Conservation (phyloP, 23 tunicate genomes). For the Ascidia mentula region DNA sequence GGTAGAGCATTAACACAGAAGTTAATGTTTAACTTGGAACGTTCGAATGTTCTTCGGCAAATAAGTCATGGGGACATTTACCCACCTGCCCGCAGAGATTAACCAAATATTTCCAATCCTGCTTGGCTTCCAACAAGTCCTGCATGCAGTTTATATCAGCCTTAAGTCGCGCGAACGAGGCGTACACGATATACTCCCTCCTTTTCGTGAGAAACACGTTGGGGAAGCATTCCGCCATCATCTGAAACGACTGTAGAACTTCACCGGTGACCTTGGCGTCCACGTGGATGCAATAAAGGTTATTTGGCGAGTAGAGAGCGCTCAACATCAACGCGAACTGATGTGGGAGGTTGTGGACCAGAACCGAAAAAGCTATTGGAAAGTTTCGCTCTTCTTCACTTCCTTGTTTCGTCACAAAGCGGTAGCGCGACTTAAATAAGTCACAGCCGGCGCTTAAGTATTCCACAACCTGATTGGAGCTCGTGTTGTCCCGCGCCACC, state of each 20-base stretch:
- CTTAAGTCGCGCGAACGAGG: constrained; percentile 40
- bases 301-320: constrained; percentile 63
- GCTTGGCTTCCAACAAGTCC: constrained; percentile 30
- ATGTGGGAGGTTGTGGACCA: constrained; percentile 36
- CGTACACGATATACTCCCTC: constrained; percentile 48
- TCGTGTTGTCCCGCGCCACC: neutral
- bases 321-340: constrained; percentile 58
- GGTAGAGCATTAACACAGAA: too few relatives aligned
- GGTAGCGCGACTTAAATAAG: constrained; percentile 7
- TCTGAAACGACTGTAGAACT: constrained; percentile 6
- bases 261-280: constrained; percentile 29
- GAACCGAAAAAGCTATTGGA: constrained; percentile 64
- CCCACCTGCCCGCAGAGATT: constrained; percentile 82
- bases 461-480: neutral
- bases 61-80: too few relatives aligned
- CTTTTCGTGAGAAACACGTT: constrained; percentile 49
- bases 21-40: too few relatives aligned
- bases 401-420: constrained; percentile 17
- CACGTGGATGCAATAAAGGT: constrained; percentile 65
- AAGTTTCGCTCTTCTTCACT: constrained; percentile 31
- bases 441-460: neutral
- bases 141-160: constrained; percentile 80
- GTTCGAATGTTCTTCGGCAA: too few relatives aligned
- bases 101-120: constrained; percentile 63
- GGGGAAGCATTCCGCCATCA: constrained; percentile 43